Conservation (phyloP, 2,113 vertebrate genomes). For the Melospiza georgiana region DNA sequence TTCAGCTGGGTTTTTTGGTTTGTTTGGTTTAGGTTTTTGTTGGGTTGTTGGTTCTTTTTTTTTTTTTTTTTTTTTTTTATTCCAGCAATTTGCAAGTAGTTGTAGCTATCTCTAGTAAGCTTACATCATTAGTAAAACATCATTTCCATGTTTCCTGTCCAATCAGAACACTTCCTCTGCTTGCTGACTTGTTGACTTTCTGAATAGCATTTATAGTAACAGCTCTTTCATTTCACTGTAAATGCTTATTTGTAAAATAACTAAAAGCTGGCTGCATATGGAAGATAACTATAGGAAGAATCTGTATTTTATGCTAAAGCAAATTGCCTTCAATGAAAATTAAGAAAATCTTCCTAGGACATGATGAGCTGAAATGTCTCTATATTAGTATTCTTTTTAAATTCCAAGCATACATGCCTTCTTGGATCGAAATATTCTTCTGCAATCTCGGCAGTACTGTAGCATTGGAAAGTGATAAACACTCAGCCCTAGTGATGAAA, state of each 20-base stretch:
- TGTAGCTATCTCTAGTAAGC: conserved; percentile 25
- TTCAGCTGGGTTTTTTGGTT: not conserved
- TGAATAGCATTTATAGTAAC: not conserved
- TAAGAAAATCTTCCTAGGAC: not conserved
- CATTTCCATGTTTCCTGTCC: conserved; percentile 11
- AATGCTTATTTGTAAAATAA: conserved; percentile 32
- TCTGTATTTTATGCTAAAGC: not conserved
- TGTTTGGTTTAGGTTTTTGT: not conserved
- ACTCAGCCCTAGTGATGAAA: not conserved
- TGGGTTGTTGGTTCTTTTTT: not conserved
- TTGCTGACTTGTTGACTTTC: conserved; percentile 8
- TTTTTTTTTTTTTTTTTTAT: not conserved
- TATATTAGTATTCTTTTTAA: not conserved
- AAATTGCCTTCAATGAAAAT: not conserved
- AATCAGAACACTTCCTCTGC: conserved; percentile 1
- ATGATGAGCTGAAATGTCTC: not conserved
- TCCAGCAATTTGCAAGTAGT: conserved; percentile 5
- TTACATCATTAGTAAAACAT: conserved; percentile 34
- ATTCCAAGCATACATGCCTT: not conserved
- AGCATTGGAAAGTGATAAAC: not conserved
- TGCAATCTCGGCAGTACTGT: not conserved
- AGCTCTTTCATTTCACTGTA: not conserved
- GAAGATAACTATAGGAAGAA: not conserved
- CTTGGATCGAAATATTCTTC: not conserved
- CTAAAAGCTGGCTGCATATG: not conserved